Conservation (phyloP, 2,888 invertebrate genomes). For the Chirona hameri region DNA sequence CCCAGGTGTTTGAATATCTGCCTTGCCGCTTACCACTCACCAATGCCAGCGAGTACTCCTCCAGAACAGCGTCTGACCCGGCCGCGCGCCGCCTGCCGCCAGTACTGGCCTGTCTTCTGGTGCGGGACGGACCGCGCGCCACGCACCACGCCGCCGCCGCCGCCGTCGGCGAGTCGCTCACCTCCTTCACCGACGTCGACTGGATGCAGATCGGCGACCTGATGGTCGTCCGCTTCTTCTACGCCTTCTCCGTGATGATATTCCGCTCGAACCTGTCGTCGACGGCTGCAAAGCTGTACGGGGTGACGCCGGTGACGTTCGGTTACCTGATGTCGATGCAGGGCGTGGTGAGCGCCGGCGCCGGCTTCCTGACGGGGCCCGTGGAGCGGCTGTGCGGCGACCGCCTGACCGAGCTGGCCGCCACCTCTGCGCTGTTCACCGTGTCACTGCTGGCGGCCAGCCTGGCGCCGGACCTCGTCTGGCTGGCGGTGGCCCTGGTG, state of each 20-base stretch:
- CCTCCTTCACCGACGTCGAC: constrained; percentile 42
- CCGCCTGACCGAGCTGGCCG: constrained; percentile 42
- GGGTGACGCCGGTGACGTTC: constrained; percentile 43
- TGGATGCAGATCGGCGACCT: constrained; percentile 46
- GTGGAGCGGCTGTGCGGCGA: constrained; percentile 43
- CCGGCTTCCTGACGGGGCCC: constrained; percentile 45
- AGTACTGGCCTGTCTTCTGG: neutral
- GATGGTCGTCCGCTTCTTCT: constrained; percentile 46
- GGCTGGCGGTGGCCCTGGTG: constrained; percentile 42
- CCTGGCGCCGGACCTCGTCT: constrained; percentile 41
- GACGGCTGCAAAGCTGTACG: constrained; percentile 44
- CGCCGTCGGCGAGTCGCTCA: constrained; percentile 37
- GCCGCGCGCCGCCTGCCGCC: too few species aligned
- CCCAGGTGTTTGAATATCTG: too few species aligned
- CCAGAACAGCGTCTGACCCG: too few species aligned
- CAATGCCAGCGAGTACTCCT: too few species aligned
- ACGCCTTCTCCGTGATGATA: constrained; percentile 46
- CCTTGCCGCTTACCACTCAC: too few species aligned
- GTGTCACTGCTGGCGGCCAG: constrained; percentile 40
- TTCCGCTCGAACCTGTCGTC: constrained; percentile 46
- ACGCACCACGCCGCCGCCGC: neutral
- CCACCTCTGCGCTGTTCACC: constrained; percentile 42
- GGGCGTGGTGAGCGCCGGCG: constrained; percentile 44
- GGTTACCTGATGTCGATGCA: constrained; percentile 47
- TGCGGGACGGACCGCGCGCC: neutral